Evolutionary conservation across 2,797 vertebrate species (phyloP), one percentile per base, ranked within the genome.

Genomic region (Percopsis omiscomaycus): DNA sequence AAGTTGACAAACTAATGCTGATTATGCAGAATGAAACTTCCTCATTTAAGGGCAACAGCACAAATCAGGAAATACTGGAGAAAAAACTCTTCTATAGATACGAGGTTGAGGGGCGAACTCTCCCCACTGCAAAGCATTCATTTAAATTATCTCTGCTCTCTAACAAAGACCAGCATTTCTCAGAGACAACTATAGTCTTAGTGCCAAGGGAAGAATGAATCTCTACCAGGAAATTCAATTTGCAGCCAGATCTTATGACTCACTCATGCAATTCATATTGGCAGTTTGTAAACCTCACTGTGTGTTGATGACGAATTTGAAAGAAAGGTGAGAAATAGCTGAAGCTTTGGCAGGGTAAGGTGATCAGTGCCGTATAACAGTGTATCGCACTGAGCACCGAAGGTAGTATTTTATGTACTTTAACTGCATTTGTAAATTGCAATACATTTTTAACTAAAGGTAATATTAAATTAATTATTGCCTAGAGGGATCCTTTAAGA

Each of bases 291-390:
- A 66, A 60, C 62, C 58, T 71, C 6, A 55, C 76, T 66, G 74
- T 66, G 74, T 73, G 81, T 22, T 48, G 76, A 82, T 87, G 89
- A 89, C 75, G 82, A 85, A 89, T 74, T 87, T 89, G 69, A 79
- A 73, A 74, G 4, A 53, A 55, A 80, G 83, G 87, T 87, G 88
- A 86, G 85, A 89, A 90, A 89, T 88, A 83, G 75, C 78, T 76
- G 78, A 65, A 58, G 79, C 67, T 45, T 15, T 0, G 22, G 64
- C 28, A 54, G 52, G 55, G 59, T 11, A 71, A 71, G 70, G 68
- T 64, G 70, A 75, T 66, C 64, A 58, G 68, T 28, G 70, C 66
- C 55, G 48, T 58, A 29, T 60, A 5, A 22, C 22, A 22, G 64
- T 74, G 59, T 59, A 75, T 64, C 71, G 61, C 47, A n/a, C 59